Base-by-base conservation (phyloP, 2,797 vertebrate species). In the Esox masquinongy region DNA sequence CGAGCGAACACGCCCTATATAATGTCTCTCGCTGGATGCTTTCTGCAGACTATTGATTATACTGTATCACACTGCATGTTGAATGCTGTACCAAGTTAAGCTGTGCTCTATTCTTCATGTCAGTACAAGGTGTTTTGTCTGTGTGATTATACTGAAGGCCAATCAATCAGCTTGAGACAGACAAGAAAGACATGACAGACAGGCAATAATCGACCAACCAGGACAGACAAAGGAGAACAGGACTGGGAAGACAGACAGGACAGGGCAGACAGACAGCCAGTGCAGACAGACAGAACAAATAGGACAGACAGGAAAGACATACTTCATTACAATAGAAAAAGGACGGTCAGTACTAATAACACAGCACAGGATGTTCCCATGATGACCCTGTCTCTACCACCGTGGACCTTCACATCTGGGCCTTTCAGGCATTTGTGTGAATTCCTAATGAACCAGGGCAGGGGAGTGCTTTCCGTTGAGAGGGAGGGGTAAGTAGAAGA, bases 31-130 rank as follows among this genome's bases (percentile, higher is more conserved):
- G n/a, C 66, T 36, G 34, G 61, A 64, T 26, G 61, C 63, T 66
- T 66, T 66, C 63, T 29, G 29, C 63, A 66, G 63, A 29, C 63
- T 66, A 85, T 81, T n/a, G 84, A 87, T 81, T 77, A 76, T 9
- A 43, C 39, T 59, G 63, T 63, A 77, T 81, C 63, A 68, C 73
- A 74, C 75, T 36, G n/a, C 7, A 56, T 56, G 1, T 31, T 31
- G 29, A 17, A 49, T n/a, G 22, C 68, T 1, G 5, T 64, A 24
- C 36, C 6, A 4, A 43, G 51, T 47, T 78, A 74, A 73, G 81
- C 77, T 73, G 78, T 56, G 49, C 71, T 47, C 68, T 7, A 63
- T 68, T 75, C 12, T 70, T 63, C 69, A 73, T 69, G 74, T 15
- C 61, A 8, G 49, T 61, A 22, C 66, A 8, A 43, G 24, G 43